Conservation (phyloP, 2,797 vertebrate genomes). For the Cuculus canorus region DNA sequence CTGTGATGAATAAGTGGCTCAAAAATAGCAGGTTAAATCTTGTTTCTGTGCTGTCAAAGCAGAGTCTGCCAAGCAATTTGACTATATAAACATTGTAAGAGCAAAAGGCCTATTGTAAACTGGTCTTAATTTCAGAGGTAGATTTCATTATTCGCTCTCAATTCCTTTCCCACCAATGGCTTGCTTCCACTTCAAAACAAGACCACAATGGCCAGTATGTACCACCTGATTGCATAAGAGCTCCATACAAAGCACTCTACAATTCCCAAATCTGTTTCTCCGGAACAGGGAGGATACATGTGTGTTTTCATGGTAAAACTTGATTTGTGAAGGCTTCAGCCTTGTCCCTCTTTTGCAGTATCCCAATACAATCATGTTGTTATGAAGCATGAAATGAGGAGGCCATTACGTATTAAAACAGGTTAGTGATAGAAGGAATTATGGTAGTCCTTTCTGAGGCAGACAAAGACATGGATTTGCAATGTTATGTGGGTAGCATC, state of each 20-base stretch:
- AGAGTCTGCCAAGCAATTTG: conserved; percentile 43
- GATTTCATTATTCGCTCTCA: background rate
- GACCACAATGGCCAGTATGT: background rate
- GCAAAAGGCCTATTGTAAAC: conserved; percentile 25
- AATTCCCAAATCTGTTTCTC: background rate
- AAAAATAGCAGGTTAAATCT: conserved; percentile 46
- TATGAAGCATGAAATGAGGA: background rate
- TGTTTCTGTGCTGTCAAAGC: conserved; percentile 2
- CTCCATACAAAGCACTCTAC: background rate
- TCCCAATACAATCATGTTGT: background rate
- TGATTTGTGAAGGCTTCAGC: background rate
- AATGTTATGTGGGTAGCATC: background rate
- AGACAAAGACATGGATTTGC: too few relatives aligned
- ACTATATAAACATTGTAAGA: conserved; percentile 17
- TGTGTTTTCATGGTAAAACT: background rate
- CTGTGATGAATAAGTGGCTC: conserved; percentile 46
- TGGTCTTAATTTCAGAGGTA: conserved; percentile 21
- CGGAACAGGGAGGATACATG: background rate
- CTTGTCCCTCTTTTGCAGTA: background rate
- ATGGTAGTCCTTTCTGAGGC: background rate
- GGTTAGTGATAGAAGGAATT: background rate
- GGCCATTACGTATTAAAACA: background rate
- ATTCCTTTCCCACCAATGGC: conserved; percentile 3
- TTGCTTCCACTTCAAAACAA: background rate
- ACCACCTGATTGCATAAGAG: background rate